Evolutionary conservation across 2,888 invertebrate genomes (phyloP).

Genomic region (Rhamnusium bicolor): DNA sequence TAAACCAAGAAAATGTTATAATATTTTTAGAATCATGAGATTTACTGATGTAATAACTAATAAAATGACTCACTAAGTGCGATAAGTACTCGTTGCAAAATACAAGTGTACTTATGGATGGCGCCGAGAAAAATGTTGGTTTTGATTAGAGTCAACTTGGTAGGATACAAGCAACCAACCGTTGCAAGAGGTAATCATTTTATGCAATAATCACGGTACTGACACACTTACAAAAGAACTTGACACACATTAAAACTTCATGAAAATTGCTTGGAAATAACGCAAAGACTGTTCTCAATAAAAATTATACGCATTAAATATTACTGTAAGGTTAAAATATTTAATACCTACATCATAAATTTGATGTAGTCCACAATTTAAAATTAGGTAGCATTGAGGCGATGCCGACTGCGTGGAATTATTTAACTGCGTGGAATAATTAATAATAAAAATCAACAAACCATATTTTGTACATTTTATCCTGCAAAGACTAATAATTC

Average conservation of each 20-base stretch:
- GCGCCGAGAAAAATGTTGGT: neutral
- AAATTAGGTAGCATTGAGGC: neutral
- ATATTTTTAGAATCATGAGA: neutral
- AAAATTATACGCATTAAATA: neutral
- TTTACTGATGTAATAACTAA: neutral
- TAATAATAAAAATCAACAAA: too few species aligned
- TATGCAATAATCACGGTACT: slow-evolving; percentile 1
- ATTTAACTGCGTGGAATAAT: too few species aligned
- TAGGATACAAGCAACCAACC: neutral
- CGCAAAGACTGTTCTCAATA: neutral
- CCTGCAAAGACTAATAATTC: too few species aligned
- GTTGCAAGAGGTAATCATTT: neutral
- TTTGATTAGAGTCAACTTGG: neutral
- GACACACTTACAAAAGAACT: slow-evolving; percentile 8
- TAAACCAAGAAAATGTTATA: neutral
- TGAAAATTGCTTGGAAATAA: neutral
- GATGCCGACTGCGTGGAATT: too few species aligned
- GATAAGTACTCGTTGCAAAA: neutral
- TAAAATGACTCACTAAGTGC: neutral
- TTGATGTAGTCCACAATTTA: neutral
- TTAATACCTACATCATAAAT: neutral
- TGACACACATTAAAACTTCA: slow-evolving; percentile 9
- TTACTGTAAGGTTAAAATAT: neutral
- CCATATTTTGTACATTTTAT: too few species aligned
- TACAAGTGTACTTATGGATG: neutral